A percentile compares a stretch with the other conserved stretches of the same genome.
Evolutionary conservation across 2,888 invertebrate genomes (phyloP).

Genomic region (Unio pictorum): DNA sequence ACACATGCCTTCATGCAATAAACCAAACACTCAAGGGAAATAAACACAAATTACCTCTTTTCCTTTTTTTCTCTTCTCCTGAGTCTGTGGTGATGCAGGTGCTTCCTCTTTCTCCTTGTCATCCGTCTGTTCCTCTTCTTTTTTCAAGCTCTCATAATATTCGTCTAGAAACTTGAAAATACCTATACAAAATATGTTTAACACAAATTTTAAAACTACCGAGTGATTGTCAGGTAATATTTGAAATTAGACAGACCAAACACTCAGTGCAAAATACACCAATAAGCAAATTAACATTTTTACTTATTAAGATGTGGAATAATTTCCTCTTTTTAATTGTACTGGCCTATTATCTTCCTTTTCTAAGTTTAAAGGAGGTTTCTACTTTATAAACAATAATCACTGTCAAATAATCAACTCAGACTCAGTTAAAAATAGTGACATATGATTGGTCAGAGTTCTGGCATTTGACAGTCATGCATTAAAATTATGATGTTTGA

Average conservation of each 20-base stretch:
- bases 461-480: too few species aligned
- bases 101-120: constrained; percentile 15
- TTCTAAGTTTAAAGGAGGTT: too few species aligned
- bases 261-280: background rate
- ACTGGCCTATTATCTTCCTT: too few species aligned
- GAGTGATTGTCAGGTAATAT: background rate
- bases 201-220: background rate
- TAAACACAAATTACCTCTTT: constrained; percentile 18
- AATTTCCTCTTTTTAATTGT: too few species aligned
- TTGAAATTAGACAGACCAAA: background rate
- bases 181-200: constrained; percentile 29
- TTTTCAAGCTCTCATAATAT: constrained; percentile 56
- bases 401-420: too few species aligned
- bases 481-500: too few species aligned
- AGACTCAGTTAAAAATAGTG: too few species aligned
- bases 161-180: constrained; percentile 63
- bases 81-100: constrained; percentile 13
- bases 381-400: too few species aligned
- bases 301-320: background rate
- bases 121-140: constrained; percentile 26
- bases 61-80: constrained; percentile 27
- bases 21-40: background rate
- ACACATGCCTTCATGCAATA: too few species aligned
- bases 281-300: background rate
- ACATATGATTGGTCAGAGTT: too few species aligned